Conservation (phyloP, 2,888 invertebrate genomes). For the Drosophila ustulata region DNA sequence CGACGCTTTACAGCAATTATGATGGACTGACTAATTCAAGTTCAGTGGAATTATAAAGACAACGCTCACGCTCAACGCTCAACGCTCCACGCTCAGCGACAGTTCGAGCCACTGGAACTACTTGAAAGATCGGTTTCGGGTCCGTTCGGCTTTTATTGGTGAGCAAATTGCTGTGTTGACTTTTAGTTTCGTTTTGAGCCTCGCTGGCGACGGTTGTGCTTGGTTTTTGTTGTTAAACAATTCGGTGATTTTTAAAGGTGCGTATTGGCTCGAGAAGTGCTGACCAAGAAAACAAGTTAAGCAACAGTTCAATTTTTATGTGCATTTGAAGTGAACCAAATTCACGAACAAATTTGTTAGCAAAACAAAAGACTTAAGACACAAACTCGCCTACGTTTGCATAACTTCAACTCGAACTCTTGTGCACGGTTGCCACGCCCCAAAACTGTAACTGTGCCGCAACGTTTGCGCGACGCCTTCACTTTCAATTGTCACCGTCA, state of each 20-base stretch:
- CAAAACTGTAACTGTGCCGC: slow-evolving; percentile 28
- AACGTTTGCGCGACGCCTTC: slow-evolving; percentile 25
- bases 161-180: slow-evolving; percentile 36
- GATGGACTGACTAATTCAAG: slow-evolving; percentile 70
- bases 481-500: slow-evolving; percentile 47
- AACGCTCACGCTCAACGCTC: slow-evolving; percentile 14
- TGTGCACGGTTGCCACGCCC: slow-evolving; percentile 32
- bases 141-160: slow-evolving; percentile 20
- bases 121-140: slow-evolving; percentile 9
- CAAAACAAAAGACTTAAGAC: slow-evolving; percentile 65
- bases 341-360: slow-evolving; percentile 12
- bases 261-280: slow-evolving; percentile 28
- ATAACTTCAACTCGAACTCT: slow-evolving; percentile 26
- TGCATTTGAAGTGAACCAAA: slow-evolving; percentile 19
- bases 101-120: slow-evolving; percentile 15
- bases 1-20: background rate
- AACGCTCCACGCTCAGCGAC: slow-evolving; percentile 24
- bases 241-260: slow-evolving; percentile 30
- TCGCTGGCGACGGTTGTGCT: slow-evolving; percentile 60
- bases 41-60: slow-evolving; percentile 61
- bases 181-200: slow-evolving; percentile 79
- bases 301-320: slow-evolving; percentile 26
- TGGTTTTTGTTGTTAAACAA: background rate
- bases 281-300: slow-evolving; percentile 35
- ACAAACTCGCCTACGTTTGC: slow-evolving; percentile 68